Conservation (phyloP, 2,888 invertebrate genomes). For the Malthinus seriepunctatus region DNA sequence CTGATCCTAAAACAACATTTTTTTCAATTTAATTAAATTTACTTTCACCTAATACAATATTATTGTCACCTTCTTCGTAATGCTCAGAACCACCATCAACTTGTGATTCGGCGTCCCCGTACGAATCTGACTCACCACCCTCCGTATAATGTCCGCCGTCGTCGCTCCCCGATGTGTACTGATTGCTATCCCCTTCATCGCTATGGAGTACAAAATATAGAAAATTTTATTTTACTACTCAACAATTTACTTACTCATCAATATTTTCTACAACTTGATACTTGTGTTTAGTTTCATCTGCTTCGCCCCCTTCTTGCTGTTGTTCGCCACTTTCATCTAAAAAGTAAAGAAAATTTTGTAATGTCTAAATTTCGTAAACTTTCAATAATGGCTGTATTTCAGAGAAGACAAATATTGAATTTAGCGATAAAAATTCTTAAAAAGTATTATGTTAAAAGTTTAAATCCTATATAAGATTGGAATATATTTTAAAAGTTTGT, state of each 20-base stretch:
- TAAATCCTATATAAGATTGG: too few species aligned
- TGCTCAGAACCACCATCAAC: constrained; percentile 12
- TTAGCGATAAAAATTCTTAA: not conserved
- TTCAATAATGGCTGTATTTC: too few species aligned
- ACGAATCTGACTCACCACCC: constrained; percentile 25
- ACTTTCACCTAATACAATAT: not conserved
- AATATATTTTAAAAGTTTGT: too few species aligned
- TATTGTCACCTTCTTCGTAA: constrained; percentile 13
- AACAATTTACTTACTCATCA: constrained; percentile 41
- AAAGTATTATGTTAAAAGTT: not conserved
- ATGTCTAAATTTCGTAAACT: not conserved
- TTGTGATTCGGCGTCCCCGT: constrained; percentile 7
- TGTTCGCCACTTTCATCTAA: constrained; percentile 6
- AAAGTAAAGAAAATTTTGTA: not conserved
- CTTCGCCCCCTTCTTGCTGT: constrained; percentile 33
- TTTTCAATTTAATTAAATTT: not conserved
- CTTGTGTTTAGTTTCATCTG: constrained; percentile 39
- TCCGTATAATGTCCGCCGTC: constrained; percentile 31
- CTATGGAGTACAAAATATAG: constrained; percentile 15
- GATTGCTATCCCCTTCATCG: constrained; percentile 27
- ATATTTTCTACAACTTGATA: constrained; percentile 45
- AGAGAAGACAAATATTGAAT: not conserved
- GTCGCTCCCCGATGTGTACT: constrained; percentile 29
- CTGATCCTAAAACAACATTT: constrained; percentile 3
- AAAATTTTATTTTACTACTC: not conserved